Base-by-base conservation (phyloP, 2,888 invertebrate species). In the Myopa tessellatipennis region DNA sequence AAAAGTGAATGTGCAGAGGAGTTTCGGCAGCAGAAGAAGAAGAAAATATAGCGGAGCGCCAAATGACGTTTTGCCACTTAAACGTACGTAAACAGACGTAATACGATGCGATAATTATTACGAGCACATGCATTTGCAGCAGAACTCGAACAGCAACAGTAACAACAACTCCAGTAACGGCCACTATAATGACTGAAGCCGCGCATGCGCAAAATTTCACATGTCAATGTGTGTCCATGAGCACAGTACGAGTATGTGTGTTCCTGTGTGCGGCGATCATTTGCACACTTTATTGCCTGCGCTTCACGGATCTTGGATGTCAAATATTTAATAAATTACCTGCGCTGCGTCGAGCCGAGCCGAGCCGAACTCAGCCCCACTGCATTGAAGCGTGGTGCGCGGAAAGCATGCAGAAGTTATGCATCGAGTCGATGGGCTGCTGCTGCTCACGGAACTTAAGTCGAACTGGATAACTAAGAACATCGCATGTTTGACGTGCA, bases 241-340 rank as follows among this genome's bases (percentile, higher is more conserved):
- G 60, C 36, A 18, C 45, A 10, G 18, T 58, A n/a, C 58, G 67
- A 68, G 74, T 26, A 65, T 36, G 60, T 45, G 74, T 14, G 40
- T 34, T 0, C 74, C 26, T 74, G 38, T 71, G 58, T 16, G 55
- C 36, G n/a, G 14, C 45, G 77, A 73, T 65, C 40, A 65, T 71
- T 72, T 65, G 77, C 77, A 68, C 73, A 74, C 74, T 74, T 74
- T 63, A 60, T 38, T 74, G 71, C 77, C 65, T 76, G 76, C 76
- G 79, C 81, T 80, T 82, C 81, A 82, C 82, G 82, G 82, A 82
- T 82, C 82, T 82, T 36, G 78, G 82, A 82, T 82, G 81, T 82
- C 81, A 82, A 82, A 78, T 79, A 75, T 80, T 79, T 80, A 82
- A 82, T 81, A 81, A 81, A 82, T 81, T 80, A 79, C 80, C 77